These are phyloP conservation scores for Enteromius fasciolatus DNA, from an alignment of 2,797 vertebrate genomes.

Conservation along the genomic window DNA sequence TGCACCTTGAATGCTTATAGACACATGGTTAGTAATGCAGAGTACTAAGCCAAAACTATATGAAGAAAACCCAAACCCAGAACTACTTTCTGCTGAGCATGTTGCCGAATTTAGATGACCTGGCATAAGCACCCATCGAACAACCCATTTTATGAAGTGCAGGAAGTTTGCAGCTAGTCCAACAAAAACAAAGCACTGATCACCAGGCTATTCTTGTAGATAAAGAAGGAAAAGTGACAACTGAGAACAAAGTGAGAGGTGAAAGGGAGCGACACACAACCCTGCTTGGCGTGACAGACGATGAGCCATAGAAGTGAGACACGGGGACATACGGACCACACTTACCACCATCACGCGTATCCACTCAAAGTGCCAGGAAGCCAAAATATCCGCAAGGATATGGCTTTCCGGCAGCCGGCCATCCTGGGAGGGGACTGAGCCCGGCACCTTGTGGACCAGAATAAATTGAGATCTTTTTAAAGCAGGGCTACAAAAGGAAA, in stretches of 20 bases:
- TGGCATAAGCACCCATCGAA: constrained; percentile 4
- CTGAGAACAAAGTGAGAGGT: constrained; percentile 45
- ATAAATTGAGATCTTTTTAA: constrained; percentile 66
- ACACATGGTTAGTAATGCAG: constrained; percentile 47
- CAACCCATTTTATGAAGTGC: background rate
- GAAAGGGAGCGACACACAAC: constrained; percentile 43
- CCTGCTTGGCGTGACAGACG: constrained; percentile 63
- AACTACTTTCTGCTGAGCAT: background rate
- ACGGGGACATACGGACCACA: constrained; percentile 60
- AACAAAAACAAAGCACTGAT: constrained; percentile 9
- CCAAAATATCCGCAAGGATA: constrained; percentile 85
- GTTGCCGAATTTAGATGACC: background rate
- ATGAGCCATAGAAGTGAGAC: constrained; percentile 65
- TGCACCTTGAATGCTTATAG: constrained; percentile 20
- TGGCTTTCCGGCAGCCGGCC: constrained; percentile 77
- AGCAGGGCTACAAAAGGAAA: constrained; percentile 57
- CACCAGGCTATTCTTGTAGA: constrained; percentile 26
- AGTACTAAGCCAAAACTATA: constrained; percentile 3
- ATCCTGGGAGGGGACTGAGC: constrained; percentile 77
- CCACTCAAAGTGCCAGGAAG: constrained; percentile 87
- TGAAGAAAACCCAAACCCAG: constrained; percentile 4
- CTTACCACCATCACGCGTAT: constrained; percentile 85
- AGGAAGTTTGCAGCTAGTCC: background rate
- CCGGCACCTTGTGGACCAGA: constrained; percentile 81
- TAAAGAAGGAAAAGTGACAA: constrained; percentile 36